Evolutionary conservation across 2,113 vertebrate species (phyloP), one percentile per base, ranked within the genome.

Genomic region (Gambusia holbrooki): DNA sequence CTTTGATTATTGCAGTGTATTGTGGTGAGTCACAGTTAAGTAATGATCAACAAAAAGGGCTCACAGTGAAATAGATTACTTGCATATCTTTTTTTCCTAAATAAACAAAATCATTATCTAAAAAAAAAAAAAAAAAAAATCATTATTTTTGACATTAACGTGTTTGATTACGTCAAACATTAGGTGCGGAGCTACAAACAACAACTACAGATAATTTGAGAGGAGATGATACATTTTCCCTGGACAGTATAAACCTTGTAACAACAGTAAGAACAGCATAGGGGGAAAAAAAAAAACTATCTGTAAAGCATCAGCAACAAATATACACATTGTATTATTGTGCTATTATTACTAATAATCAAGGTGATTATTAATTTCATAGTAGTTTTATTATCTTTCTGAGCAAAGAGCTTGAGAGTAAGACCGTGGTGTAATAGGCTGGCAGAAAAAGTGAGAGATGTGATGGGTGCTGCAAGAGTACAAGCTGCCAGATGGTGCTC

Each of bases 401-500:
- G 42, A 65, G 60, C 67, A 75, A 83, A 81, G 73, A 58, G 68
- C 7, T 68, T 66, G 76, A 86, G 17, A 66, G 66, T 58, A 35
- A 62, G 29, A 27, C 80, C 75, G 76, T 71, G 73, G 51, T 64
- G 65, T 61, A 67, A 58, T 66, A 73, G 75, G 65, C 72, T 81
- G 84, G 77, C 69, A 79, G 81, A 51, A 75, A 80, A 80, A 80
- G 70, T 83, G 81, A 82, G 79, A 80, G 84, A 88, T 87, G 80
- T 87, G 86, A 90, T 82, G 87, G 84, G 76, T 80, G 84, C 87
- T 88, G 78, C 87, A 86, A 92, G 92, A 87, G 90, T 83, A 77
- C 51, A 61, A 81, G 85, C 87, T 91, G 90, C 93, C 93, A 95
- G 93, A 94, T 94, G 94, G 93, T 94, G 93, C 83, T 93, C 93